Base-by-base conservation (phyloP, 2,113 vertebrate species). In the Eudorcas thomsonii region DNA sequence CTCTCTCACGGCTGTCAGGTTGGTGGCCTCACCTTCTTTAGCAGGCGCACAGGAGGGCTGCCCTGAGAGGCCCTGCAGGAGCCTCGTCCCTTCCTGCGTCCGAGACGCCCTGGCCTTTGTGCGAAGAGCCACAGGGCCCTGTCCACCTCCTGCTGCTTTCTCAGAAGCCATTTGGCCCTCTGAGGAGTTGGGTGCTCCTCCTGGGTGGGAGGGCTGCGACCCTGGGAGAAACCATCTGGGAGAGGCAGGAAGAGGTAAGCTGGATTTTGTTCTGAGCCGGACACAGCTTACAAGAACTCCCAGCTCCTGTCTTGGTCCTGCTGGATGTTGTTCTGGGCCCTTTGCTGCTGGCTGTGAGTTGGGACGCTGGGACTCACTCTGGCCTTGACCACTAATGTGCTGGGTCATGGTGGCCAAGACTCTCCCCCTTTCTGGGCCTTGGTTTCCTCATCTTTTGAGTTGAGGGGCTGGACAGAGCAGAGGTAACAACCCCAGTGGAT, bases 1-100 rank as follows among this genome's bases (percentile, higher is more conserved):
- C 99, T 99, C 10, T 99, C 99, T 50, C 99, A 99, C 0, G 99
- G 99, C 36, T 99, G 99, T 45, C 99, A 99, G 99, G 99, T 99
- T 98, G 95, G 96, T 5, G 59, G 17, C 39, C 45, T 25, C 15
- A 7, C 71, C 39, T 43, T 15, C 30, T 26, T 0, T 2, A 60
- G 62, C 10, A 7, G 86, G 21, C 1, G 1, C 55, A 25, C 3
- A 12, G 54, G 8, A 17, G 12, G 33, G 30, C 57, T 83, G n/a
- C 3, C 4, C 50, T 0, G 14, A 74, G 71, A 36, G 39, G 55
- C 33, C 2, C 1, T 43, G 55, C 16, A 4, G 48, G 55, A 67
- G 1, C 45, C 62, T 25, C 0, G 0, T 9, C 33, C 55, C 50
- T 30, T 85, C 85, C 78, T 15, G 36, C 7, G 45, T 36, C 52